Evolutionary conservation across 2,888 invertebrate genomes (phyloP), one percentile per base, ranked within the genome.

Genomic region (Xylophagus ater): DNA sequence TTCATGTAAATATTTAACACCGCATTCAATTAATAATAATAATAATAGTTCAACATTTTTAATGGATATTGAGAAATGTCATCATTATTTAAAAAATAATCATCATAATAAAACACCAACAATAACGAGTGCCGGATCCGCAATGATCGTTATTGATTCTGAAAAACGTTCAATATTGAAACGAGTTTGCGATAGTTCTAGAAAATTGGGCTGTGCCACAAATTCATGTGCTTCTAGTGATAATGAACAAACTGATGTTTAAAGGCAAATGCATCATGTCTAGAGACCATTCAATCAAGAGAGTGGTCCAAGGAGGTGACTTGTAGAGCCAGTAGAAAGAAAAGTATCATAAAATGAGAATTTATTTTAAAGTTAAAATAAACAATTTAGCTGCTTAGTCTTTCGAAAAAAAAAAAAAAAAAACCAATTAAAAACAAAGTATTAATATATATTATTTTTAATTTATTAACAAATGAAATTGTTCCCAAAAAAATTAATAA

Each of bases 171-270:
- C 51, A 24, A 51, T 65, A 20, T 55, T 63, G 43, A 57, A 65
- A 45, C 54, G 59, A 48, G 55, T 65, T 46, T 61, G 63, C 46
- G 59, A 64, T 46, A 53, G 57, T 49, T 59, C 64, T n/a, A 57
- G 55, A 44, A 62, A 58, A 41, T 48, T 60, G 48, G 48, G 53
- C 43, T 54, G 55, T 49, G 49, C 54, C 30, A 42, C 53, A 12
- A 59, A 62, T 41, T 53, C 63, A 28, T 65, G 61, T 45, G 49
- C 55, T 18, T 50, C 52, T 47, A 48, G 54, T 20, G 51, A 53
- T 23, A 46, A 47, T 34, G 53, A 55, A 47, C 61, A 62, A 45
- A 56, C 61, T 19, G 64, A 60, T 50, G 65, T 63, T 43, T 62
- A 51, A 47, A 28, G 29, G 21, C 15, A 28, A n/a, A n/a, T n/a